Conservation (phyloP, 2,113 vertebrate species). For the Protobothrops flavoviridis region DNA sequence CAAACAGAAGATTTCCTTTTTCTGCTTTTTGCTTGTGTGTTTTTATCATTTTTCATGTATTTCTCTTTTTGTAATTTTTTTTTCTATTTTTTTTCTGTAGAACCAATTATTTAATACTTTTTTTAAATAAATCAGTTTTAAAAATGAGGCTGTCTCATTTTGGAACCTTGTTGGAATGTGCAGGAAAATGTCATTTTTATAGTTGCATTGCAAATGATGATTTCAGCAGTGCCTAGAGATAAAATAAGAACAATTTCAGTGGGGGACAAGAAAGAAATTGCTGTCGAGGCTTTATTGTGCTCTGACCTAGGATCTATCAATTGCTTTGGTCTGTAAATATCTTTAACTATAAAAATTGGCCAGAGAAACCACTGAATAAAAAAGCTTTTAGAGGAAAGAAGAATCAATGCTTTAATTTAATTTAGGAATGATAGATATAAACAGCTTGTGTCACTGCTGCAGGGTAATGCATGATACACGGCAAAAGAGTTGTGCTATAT, state of each 20-base stretch:
- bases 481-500: neutral
- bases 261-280: neutral
- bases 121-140: neutral
- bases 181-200: neutral
- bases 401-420: neutral
- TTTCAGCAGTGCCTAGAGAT: neutral
- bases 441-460: neutral
- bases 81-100: neutral
- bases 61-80: neutral
- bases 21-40: neutral
- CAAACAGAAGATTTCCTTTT: neutral
- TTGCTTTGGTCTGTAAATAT: constrained; percentile 17
- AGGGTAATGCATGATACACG: neutral
- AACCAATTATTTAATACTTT: neutral
- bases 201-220: neutral
- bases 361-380: constrained; percentile 5
- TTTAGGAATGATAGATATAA: neutral
- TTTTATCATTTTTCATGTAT: neutral
- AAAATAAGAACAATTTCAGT: neutral
- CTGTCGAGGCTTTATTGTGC: neutral
- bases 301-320: constrained; percentile 20
- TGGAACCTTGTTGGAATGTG: neutral
- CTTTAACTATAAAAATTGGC: neutral
- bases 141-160: neutral
- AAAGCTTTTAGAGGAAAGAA: neutral